Evolutionary conservation across 2,797 vertebrate genomes (phyloP), one percentile per base, ranked within the genome.

Genomic region (Ctenochaetus hawaiiensis): DNA sequence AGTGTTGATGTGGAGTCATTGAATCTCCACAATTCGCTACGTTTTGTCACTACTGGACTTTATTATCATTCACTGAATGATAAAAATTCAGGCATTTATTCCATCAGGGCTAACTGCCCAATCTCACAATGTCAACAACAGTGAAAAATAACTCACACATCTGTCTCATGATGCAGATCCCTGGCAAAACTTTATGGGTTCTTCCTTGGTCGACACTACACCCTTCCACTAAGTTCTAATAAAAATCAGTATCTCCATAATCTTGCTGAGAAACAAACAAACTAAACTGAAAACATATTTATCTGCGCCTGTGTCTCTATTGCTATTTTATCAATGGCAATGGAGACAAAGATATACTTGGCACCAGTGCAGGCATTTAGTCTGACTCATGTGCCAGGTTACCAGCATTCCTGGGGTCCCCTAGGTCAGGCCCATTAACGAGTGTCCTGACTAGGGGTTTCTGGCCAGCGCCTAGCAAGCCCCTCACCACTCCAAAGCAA

Each of bases 401-500:
- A 41, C 81, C 75, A 89, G 70, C 79, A 82, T 91, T 91, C 78
- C 83, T 82, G 64, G 70, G 74, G 77, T 87, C 87, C 89, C 77
- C 86, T 67, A 80, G 90, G 93, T 92, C 85, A 81, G 81, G 78
- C 61, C 37, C 26, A 22, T 81, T 92, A 94, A 93, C 89, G 88
- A 93, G 82, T 54, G 68, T 79, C 80, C 82, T 62, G 44, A 90
- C 71, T 73, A 78, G 83, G 77, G 87, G 88, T 87, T 87, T 49
- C 47, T 71, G 83, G 83, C 77, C 75, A 62, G 70, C 64, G 69
- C 78, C 72, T 63, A 87, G 78, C 83, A 78, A 87, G 85, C 64
- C 68, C 70, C 64, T 70, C 75, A 77, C 34, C 56, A 72, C 80
- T 94, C 93, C 92, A 95, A 95, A 90, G 83, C 83, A 95, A 95